Evolutionary conservation across 1,140 invertebrate genomes (phyloP), one percentile per base, ranked within the genome.

Genomic region (Drosophila nigromelanica): DNA sequence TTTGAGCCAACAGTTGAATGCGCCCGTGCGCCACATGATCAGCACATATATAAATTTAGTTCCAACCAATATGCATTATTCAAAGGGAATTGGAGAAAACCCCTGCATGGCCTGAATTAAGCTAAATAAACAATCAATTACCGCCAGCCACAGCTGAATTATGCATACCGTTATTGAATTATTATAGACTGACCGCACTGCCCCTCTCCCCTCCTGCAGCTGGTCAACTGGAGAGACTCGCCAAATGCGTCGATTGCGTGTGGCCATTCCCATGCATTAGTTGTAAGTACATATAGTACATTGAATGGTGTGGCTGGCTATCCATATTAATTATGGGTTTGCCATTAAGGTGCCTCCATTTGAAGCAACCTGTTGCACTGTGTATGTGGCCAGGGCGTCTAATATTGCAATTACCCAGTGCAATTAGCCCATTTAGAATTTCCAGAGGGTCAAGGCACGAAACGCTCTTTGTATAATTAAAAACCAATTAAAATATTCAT

Each of bases 401-500:
- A 87, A 89, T 87, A 83, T 80, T 80, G 79, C 73, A 87, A 89
- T 87, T 87, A 87, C 73, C 81, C 59, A 59, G 47, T 52, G 85
- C 76, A 89, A 89, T 89, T 89, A 89, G 73, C 78, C 85, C 82
- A 83, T 89, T 89, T 61, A 47, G 39, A 52, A 72, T 60, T 62
- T 61, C 24, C 15, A 30, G 10, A 21, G 14, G 21, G 63, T 58
- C 68, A 61, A 59, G 70, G 56, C 63, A 69, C 67, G 51, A 63
- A 77, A 56, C 62, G 48, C 35, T 61, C 64, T 64, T 69, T 48
- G 59, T 80, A 78, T 79, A 89, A 86, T 86, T 86, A 86, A 86
- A 86, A 87, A 62, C 78, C 78, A 89, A 82, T 86, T 86, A 78
- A 67, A 89, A 86, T 82, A 87, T 86, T 87, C 77, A 87, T 79